These are phyloP conservation scores for Myocastor coypus DNA, from an alignment of 2,113 vertebrate genomes.

Conservation along the genomic window DNA sequence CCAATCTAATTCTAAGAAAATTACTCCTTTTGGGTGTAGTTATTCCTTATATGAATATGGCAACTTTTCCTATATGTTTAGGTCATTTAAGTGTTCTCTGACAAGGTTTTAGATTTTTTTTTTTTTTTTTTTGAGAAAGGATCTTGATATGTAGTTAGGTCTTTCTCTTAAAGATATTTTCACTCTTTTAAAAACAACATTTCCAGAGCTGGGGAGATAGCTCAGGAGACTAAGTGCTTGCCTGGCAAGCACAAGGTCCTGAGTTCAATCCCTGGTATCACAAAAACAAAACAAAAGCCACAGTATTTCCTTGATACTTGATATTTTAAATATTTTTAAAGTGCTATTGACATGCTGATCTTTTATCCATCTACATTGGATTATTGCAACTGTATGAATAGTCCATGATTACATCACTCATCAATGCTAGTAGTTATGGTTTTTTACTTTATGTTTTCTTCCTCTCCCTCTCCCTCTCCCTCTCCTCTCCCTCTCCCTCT, in stretches of 20 bases:
- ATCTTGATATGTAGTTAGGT: neutral
- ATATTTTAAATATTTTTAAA: too few relatives aligned
- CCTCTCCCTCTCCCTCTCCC: neutral
- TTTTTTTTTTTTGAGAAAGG: neutral
- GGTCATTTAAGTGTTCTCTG: neutral
- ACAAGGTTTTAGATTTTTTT: neutral
- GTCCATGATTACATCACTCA: neutral
- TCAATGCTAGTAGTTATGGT: neutral
- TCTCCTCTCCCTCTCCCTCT: too few relatives aligned
- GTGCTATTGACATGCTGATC: neutral
- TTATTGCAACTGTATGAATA: neutral
- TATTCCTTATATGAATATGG: neutral
- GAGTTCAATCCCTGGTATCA: too few relatives aligned
- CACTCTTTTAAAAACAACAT: neutral
- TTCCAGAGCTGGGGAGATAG: neutral
- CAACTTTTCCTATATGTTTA: neutral
- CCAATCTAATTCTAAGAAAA: constrained; percentile 31
- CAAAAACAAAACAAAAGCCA: too few relatives aligned
- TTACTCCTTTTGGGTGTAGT: neutral
- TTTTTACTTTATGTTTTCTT: neutral
- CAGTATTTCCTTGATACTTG: too few relatives aligned
- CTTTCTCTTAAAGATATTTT: neutral
- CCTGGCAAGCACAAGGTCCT: too few relatives aligned
- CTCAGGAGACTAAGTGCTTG: too few relatives aligned
- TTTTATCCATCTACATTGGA: neutral